Evolutionary conservation across 2,888 invertebrate genomes (phyloP), one percentile per base, ranked within the genome.

Genomic region (Drosophila monieri): DNA sequence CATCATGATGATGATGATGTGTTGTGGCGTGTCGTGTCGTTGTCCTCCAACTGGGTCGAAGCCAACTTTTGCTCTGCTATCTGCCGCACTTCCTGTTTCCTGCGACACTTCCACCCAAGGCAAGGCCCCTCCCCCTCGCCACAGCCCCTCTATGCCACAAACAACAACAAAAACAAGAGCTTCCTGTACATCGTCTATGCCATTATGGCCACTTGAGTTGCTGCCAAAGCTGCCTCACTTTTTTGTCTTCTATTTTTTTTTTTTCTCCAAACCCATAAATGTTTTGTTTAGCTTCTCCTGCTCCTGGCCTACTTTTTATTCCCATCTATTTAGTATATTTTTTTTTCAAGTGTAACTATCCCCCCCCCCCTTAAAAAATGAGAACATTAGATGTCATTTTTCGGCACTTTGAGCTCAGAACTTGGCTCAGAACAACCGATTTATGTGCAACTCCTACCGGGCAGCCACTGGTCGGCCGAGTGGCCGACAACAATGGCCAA

Each of bases 51-150:
- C 57, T 64, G 46, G 62, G 62, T 59, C 77, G 57, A 55, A 71
- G 80, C 60, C 68, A 80, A 84, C 78, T 86, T 85, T 73, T 57
- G 80, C 80, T 62, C 54, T 86, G 80, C 76, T 83, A 83, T 83
- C 81, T 83, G 86, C 84, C 81, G 81, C 81, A 83, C 81, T 84
- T 83, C 81, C 81, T 74, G 80, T 62, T 83, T 83, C 86, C 81
- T 71, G 81, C 74, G 78, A 83, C 86, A 83, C 86, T 83, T 84
- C 85, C 81, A 59, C 52, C 48, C 39, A 56, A 12, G 18, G 18
- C 18, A 18, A 18, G 18, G 18, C 1, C 41, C 25, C 60, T 46
- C 32, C 21, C 35, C 56, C 37, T n/a, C n/a, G n/a, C n/a, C n/a
- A n/a, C n/a, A n/a, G n/a, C 21, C 44, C 39, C 27, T 47, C 78